Conservation (phyloP, 2,888 invertebrate species). For the Tromatobia lineatoria region DNA sequence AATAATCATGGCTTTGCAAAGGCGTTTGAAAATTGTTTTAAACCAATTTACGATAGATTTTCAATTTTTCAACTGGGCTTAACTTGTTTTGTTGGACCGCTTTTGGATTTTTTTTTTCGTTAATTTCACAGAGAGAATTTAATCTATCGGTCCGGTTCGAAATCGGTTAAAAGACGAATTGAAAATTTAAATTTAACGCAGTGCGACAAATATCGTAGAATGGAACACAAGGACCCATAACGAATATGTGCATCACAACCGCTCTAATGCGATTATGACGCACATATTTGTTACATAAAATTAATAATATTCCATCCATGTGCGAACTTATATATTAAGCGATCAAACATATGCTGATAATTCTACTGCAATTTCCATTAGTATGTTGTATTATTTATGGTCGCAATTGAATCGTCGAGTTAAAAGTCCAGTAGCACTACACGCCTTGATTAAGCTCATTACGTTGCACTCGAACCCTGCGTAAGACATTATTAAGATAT, state of each 20-base stretch:
- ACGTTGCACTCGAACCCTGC: not conserved
- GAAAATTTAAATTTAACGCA: not conserved
- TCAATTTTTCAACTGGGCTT: too few species aligned
- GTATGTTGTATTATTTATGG: conserved; percentile 17
- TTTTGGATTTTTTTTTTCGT: too few species aligned
- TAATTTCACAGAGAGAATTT: too few species aligned
- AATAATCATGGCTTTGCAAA: too few species aligned
- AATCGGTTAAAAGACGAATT: too few species aligned
- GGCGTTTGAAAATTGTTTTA: too few species aligned
- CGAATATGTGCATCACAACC: not conserved
- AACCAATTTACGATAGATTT: too few species aligned
- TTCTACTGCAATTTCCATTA: not conserved
- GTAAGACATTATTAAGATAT: conserved; percentile 3
- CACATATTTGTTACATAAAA: conserved; percentile 34
- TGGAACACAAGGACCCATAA: not conserved
- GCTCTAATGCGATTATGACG: not conserved
- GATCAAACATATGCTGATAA: conserved; percentile 3
- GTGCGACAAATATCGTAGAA: not conserved
- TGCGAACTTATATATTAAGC: not conserved
- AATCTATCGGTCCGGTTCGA: too few species aligned
- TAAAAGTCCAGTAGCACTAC: conserved; percentile 46
- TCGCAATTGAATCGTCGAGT: conserved; percentile 34
- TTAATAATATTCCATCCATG: not conserved
- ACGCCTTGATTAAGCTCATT: conserved; percentile 14
- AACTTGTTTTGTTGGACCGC: too few species aligned